phyloP scores from a whole-genome alignment of 2,888 invertebrate species.

The Cerceris rybyensis region DNA sequence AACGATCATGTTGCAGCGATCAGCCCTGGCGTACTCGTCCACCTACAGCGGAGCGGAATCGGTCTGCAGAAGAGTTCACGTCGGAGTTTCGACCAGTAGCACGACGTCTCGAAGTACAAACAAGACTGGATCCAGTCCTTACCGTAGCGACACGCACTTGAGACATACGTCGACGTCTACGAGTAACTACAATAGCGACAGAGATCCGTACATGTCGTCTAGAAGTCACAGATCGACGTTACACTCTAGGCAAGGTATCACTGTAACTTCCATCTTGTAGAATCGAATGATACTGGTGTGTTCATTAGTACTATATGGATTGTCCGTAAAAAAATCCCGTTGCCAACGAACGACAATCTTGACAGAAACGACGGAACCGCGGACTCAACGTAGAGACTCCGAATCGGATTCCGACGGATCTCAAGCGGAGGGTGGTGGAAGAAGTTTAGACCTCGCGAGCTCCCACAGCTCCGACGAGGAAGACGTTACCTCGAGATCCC shows the following conservation, averaged over 20 bases:
- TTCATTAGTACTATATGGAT: background rate
- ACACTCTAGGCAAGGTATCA: constrained; percentile 73
- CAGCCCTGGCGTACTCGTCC: constrained; percentile 91
- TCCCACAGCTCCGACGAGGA: constrained; percentile 97
- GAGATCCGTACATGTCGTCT: constrained; percentile 78
- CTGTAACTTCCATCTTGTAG: background rate
- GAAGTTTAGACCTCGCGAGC: constrained; percentile 95
- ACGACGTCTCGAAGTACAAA: constrained; percentile 97
- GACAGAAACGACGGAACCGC: constrained; percentile 70
- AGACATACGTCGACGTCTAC: constrained; percentile 93
- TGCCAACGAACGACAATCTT: background rate
- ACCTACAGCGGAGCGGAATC: constrained; percentile 89
- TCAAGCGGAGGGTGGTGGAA: constrained; percentile 85
- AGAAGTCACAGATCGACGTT: constrained; percentile 74
- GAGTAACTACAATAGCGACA: constrained; percentile 89
- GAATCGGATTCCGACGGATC: constrained; percentile 93
- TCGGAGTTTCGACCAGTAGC: constrained; percentile 97
- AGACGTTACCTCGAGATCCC: constrained; percentile 81
- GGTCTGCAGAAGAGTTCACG: constrained; percentile 87
- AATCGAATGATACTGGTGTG: background rate
- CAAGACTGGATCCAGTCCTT: constrained; percentile 96
- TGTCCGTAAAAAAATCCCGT: background rate
- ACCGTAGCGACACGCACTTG: constrained; percentile 92
- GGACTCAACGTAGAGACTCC: constrained; percentile 85
- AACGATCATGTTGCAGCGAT: constrained; percentile 83